A percentile compares a stretch with the other conserved stretches of the same genome.
These are phyloP conservation scores for Andrena bucephala DNA, from an alignment of 2,888 invertebrate genomes.

Conservation along the genomic window DNA sequence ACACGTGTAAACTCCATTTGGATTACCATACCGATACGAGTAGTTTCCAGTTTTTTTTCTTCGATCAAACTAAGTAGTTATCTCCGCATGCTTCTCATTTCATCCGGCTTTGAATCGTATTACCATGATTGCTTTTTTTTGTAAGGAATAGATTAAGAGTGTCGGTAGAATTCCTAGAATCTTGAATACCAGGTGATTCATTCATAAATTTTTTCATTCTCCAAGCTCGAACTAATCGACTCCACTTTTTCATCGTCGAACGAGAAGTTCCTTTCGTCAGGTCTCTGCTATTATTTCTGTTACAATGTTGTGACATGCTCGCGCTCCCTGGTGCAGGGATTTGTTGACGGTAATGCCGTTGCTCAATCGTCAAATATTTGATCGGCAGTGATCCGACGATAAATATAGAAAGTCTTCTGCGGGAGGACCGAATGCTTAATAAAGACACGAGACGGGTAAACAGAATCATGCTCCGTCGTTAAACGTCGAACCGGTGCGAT, in stretches of 20 bases:
- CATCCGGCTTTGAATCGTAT: too few species aligned
- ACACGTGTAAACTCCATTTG: not conserved
- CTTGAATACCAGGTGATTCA: too few species aligned
- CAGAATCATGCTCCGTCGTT: not conserved
- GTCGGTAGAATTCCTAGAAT: too few species aligned
- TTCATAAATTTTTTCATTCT: too few species aligned
- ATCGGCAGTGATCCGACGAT: not conserved
- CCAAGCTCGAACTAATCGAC: too few species aligned
- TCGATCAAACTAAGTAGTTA: not conserved
- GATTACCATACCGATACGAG: not conserved
- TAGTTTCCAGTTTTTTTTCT: not conserved
- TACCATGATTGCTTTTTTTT: too few species aligned
- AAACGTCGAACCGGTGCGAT: not conserved
- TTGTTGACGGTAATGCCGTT: not conserved
- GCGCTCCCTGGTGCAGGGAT: not conserved
- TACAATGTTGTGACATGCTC: not conserved
- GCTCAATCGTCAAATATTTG: constrained; percentile 11
- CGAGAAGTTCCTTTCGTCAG: too few species aligned
- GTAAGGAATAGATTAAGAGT: too few species aligned
- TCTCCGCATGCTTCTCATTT: too few species aligned
- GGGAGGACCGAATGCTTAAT: not conserved
- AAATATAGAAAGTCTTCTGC: not conserved
- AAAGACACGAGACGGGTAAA: not conserved
- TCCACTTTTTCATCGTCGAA: too few species aligned
- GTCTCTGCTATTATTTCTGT: not conserved